Evolutionary conservation across 1,140 invertebrate genomes (phyloP).

Genomic region (Hyles vespertilio): DNA sequence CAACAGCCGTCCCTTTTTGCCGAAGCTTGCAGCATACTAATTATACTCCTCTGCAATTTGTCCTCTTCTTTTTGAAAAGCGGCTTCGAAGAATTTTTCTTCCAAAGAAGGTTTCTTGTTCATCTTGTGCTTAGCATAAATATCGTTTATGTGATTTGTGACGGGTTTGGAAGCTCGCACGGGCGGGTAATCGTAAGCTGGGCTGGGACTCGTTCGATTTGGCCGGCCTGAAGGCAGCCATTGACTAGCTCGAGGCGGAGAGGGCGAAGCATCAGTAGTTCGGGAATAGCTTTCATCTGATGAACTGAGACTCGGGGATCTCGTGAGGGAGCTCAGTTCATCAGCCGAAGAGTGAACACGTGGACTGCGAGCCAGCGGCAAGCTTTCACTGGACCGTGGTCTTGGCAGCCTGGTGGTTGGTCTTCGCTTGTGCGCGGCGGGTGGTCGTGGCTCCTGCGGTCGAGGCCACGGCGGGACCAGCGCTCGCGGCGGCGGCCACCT

Average conservation of each 20-base stretch:
- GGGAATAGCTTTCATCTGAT: constrained; percentile 87
- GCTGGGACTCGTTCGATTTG: constrained; percentile 42
- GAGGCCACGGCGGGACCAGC: constrained; percentile 76
- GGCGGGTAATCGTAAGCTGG: constrained; percentile 62
- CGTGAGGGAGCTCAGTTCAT: constrained; percentile 87
- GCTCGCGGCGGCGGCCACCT: constrained; percentile 70
- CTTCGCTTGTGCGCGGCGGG: constrained; percentile 55
- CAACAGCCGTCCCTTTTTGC: constrained; percentile 79
- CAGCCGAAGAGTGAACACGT: constrained; percentile 85
- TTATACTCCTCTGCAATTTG: constrained; percentile 66
- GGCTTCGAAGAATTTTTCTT: constrained; percentile 63
- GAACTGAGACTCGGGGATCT: constrained; percentile 87
- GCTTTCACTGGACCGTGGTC: constrained; percentile 81
- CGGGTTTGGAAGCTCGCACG: constrained; percentile 50
- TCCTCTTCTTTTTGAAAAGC: constrained; percentile 72
- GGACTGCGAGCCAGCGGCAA: constrained; percentile 75
- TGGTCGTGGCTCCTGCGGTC: constrained; percentile 61
- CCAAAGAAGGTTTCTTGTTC: constrained; percentile 58
- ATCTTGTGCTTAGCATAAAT: constrained; percentile 66
- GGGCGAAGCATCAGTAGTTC: constrained; percentile 81
- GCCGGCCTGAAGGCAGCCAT: constrained; percentile 77
- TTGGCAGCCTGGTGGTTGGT: constrained; percentile 59
- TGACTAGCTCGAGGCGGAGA: constrained; percentile 77
- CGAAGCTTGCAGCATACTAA: constrained; percentile 71
- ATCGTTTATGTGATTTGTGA: constrained; percentile 46